phyloP scores from a whole-genome alignment of 2,888 invertebrate genomes.

The Eupithecia subumbrata region DNA sequence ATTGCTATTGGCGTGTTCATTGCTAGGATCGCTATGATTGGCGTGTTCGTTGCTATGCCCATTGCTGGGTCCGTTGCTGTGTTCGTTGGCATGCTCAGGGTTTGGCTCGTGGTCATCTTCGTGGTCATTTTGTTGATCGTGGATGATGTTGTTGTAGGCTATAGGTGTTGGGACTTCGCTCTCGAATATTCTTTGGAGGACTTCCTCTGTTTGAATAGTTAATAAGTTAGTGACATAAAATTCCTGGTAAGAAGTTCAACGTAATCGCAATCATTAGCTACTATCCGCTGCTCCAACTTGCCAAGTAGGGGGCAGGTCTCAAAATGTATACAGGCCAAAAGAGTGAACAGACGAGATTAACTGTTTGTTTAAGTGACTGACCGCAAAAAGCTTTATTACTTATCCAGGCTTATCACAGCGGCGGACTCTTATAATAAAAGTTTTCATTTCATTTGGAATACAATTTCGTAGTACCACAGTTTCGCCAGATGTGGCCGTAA shows the following conservation, averaged over 20 bases:
- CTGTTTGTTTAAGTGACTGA: too few species aligned
- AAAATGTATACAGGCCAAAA: too few species aligned
- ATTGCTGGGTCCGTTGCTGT: conserved; percentile 15
- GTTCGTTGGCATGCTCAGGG: conserved; percentile 8
- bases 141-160: conserved; percentile 55
- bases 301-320: too few species aligned
- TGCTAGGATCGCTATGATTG: background rate
- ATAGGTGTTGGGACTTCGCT: conserved; percentile 54
- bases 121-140: conserved; percentile 8
- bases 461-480: too few species aligned
- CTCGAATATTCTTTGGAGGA: conserved; percentile 73
- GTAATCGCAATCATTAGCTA: too few species aligned
- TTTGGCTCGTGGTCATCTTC: conserved; percentile 11
- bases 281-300: too few species aligned
- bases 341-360: too few species aligned
- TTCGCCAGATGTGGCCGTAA: too few species aligned
- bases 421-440: too few species aligned
- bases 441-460: too few species aligned
- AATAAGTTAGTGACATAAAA: background rate
- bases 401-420: too few species aligned
- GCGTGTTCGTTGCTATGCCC: conserved; percentile 5
- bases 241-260: background rate
- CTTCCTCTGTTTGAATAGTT: conserved; percentile 63
- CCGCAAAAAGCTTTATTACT: too few species aligned
- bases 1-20: conserved; percentile 17